Percentiles rank a stretch among this genome's conserved stretches.
Evolutionary conservation across 2,113 vertebrate genomes (phyloP).

Genomic region (Puma concolor): DNA sequence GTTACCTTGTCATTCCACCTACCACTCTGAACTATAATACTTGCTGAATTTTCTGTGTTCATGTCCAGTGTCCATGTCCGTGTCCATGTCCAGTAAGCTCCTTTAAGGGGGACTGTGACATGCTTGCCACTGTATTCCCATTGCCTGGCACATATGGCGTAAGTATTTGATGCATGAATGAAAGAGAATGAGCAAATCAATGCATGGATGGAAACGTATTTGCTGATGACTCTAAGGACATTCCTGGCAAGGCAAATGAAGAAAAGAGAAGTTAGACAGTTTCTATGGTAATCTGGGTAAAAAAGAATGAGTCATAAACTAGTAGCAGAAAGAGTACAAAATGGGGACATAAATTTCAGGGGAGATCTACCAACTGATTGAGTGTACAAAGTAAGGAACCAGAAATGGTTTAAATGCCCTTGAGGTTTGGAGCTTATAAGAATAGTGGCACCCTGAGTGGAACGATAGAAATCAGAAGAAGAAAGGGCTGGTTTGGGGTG

Average conservation of each 20-base stretch:
- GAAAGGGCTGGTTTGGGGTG: background rate
- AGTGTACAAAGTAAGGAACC: background rate
- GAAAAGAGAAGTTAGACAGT: background rate
- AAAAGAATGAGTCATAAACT: background rate
- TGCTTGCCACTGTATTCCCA: background rate
- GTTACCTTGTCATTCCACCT: background rate
- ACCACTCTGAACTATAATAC: background rate
- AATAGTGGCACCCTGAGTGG: background rate
- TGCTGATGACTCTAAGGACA: background rate
- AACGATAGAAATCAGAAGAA: background rate
- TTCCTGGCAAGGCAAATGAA: background rate
- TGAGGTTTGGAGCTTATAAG: background rate
- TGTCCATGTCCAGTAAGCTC: background rate
- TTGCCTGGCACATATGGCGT: background rate
- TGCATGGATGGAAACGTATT: background rate
- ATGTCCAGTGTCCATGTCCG: background rate
- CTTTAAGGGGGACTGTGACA: background rate
- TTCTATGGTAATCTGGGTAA: background rate
- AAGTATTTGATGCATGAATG: background rate
- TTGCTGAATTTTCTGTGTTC: background rate
- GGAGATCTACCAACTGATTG: background rate
- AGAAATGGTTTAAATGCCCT: background rate
- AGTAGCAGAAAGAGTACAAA: background rate
- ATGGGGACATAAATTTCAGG: background rate
- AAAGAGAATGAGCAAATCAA: conserved; percentile 1